Base-by-base conservation (phyloP, 2,888 invertebrate genomes). In the Eupithecia exiguata region DNA sequence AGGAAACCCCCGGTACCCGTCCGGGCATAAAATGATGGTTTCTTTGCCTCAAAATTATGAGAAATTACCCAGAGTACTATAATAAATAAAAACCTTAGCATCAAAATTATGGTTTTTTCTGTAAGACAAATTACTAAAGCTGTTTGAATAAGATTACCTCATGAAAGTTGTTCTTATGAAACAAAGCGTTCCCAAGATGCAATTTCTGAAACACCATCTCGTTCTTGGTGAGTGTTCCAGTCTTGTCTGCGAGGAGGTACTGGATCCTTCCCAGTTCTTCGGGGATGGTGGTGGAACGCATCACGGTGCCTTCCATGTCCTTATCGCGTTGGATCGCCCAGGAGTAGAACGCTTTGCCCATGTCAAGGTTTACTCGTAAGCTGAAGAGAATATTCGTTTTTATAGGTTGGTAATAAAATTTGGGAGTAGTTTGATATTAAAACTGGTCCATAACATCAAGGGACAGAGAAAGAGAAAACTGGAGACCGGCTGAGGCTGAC, bases 181-280 rank as follows among this genome's bases (percentile, higher is more conserved):
- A 99, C 25, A 98, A 97, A 0, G 98, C 98, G 62, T 98, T 98
- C 16, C 99, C 99, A 58, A 99, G 93, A 90, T 99, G 99, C 40
- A 99, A 95, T 86, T 98, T 97, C 88, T 99, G 99, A 86, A 99
- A 98, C 0, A 99, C 97, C 99, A 99, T 99, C 87, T 99, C 99
- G 90, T 99, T 99, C 92, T 99, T 99, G 0, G 99, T 99, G 36
- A 99, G 94, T 0, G 99, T 99, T 21, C 99, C 99, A 0, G 99
- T 99, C 94, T 99, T 99, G 89, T 99, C 99, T 0, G 98, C 98
- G 9, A 99, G 93, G n/a, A 99, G 95, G 91, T 99, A 99, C 38
- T 98, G 98, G 81, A 99, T 98, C 74, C 99, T 95, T 0, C 99
- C 99, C 72, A 99, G 92, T 92, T 99, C 99, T 92, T 99, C 99